Conservation (phyloP, 2,888 invertebrate species). For the Petrolisthes cinctipes region DNA sequence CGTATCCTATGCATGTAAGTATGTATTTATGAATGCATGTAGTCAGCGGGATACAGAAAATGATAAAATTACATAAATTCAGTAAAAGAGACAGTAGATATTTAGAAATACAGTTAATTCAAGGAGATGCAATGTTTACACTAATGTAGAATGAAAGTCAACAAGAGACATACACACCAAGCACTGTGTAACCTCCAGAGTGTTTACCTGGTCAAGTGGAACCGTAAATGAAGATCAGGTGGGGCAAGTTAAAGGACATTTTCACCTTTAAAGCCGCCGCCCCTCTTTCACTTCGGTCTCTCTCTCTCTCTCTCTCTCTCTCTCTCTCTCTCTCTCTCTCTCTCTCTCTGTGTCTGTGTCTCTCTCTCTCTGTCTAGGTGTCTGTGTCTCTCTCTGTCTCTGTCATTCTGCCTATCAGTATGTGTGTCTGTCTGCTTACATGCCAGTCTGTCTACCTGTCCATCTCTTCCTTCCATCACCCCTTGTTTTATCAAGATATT, state of each 20-base stretch:
- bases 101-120: not conserved
- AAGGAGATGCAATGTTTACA: not conserved
- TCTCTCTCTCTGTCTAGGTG: not conserved
- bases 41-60: too few species aligned
- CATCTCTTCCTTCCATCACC: not conserved
- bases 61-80: too few species aligned
- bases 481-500: too few species aligned
- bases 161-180: not conserved
- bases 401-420: too few species aligned
- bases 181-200: too few species aligned
- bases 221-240: not conserved
- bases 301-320: not conserved
- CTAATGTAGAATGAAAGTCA: not conserved
- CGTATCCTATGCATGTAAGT: too few species aligned
- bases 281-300: not conserved
- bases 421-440: too few species aligned
- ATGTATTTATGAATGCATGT: too few species aligned
- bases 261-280: constrained; percentile 6
- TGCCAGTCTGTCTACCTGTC: not conserved
- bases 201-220: too few species aligned
- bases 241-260: not conserved
- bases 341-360: not conserved
- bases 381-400: not conserved
- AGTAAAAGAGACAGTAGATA: too few species aligned
- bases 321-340: not conserved